Base-by-base conservation (phyloP, 2,797 vertebrate genomes). In the Sebastes goodei region DNA sequence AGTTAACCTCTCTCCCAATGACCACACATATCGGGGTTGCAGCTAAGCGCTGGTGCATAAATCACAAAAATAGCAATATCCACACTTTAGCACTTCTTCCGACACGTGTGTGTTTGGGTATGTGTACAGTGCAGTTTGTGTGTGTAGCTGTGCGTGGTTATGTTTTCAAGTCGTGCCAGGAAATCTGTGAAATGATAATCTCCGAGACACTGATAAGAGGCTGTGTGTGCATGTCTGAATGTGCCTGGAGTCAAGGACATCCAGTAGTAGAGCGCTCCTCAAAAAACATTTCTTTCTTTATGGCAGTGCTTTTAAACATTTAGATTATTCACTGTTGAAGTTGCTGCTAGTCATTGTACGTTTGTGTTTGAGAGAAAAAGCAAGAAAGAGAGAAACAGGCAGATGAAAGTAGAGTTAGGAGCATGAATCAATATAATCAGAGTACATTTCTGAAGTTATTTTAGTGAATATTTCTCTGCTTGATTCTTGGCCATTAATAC, bases 1-100 rank as follows among this genome's bases (percentile, higher is more conserved):
- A 80, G 72, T 74, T 91, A 82, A 88, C 78, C 86, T 87, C 77
- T 85, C 15, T 17, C 61, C 77, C 63, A 78, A 56, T 88, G 83
- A 32, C 81, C 75, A 60, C 72, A 21, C 70, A 56, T 61, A 64
- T 81, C 67, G 3, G 46, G 15, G 46, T 53, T 82, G n/a, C 21
- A 76, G 74, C 78, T 80, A 64, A 87, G 75, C 38, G 0, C 70
- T 32, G 56, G 64, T 38, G 56, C 77, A 30, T 30, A 30, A 20
- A 61, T 80, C 62, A 29, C 81, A 81, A 52, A 90, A 87, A 86
- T 84, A 82, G 78, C 88, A 84, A 75, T 46, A 33, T 84, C 42
- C 66, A 59, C 10, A 52, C 73, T 65, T 83, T 55, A 83, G 69
- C 68, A 49, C 32, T 61, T 74, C 52, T 63, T 81, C 38, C 20